phyloP scores from a whole-genome alignment of 2,113 vertebrate species.

The Myotis brandtii region DNA sequence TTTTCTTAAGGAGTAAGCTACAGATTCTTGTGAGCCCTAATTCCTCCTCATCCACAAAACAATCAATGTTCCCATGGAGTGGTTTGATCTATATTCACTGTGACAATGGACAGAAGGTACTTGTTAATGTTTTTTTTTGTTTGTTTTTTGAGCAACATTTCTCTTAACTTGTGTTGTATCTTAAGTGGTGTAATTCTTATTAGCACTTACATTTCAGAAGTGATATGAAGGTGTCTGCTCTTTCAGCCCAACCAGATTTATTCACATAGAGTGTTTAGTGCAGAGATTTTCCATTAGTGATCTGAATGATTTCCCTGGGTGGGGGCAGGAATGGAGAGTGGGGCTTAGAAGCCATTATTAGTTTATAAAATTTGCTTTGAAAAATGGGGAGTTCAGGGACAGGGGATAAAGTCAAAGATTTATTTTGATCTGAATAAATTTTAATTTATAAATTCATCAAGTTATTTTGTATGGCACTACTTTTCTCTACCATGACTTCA shows the following conservation, averaged over 20 bases:
- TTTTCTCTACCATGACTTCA: slow-evolving; percentile 38
- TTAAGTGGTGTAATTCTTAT: not conserved
- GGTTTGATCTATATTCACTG: slow-evolving; percentile 94
- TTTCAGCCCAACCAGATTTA: not conserved
- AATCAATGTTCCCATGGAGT: slow-evolving; percentile 92
- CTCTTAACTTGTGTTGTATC: not conserved
- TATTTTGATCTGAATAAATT: not conserved
- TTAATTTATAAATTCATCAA: slow-evolving; percentile 37
- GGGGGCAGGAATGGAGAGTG: not conserved
- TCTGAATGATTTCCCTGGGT: not conserved
- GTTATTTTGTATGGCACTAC: slow-evolving; percentile 29
- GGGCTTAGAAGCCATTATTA: not conserved
- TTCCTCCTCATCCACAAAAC: slow-evolving; percentile 90
- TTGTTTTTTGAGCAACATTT: not conserved
- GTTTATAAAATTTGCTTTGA: not conserved
- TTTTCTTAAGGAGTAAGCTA: slow-evolving; percentile 88
- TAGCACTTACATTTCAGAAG: not conserved
- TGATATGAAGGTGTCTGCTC: not conserved
- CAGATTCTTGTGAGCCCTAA: slow-evolving; percentile 96
- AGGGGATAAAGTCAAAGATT: not conserved
- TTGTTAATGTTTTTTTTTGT: not conserved
- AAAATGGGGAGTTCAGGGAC: not conserved
- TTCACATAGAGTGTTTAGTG: not conserved
- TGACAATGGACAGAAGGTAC: slow-evolving; percentile 93
- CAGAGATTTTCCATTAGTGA: not conserved